Evolutionary conservation across 64 coral and sea anemone species (phyloP).

Genomic region (Montipora cactus): DNA sequence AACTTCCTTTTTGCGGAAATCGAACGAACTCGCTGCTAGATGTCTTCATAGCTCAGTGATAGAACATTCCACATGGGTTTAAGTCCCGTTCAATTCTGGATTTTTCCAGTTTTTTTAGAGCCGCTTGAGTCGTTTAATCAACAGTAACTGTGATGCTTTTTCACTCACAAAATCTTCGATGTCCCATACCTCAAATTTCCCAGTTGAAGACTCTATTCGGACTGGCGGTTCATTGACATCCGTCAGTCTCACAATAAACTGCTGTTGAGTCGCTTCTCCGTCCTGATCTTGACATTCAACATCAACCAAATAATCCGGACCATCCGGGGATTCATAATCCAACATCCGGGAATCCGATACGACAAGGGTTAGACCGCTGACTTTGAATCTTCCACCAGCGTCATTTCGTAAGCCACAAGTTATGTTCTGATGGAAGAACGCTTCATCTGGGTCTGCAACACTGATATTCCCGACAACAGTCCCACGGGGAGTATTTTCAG

Average conservation of each 20-base stretch:
- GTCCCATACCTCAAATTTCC: slow-evolving; percentile 59
- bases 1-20: too few relatives aligned
- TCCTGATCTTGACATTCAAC: slow-evolving; percentile 85
- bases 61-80: too few relatives aligned
- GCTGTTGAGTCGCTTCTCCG: slow-evolving; percentile 69
- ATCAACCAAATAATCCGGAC: slow-evolving; percentile 71
- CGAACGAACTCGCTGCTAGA: too few relatives aligned
- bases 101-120: too few relatives aligned
- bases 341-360: slow-evolving; percentile 68
- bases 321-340: slow-evolving; percentile 63
- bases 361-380: slow-evolving; percentile 55
- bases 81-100: too few relatives aligned
- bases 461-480: slow-evolving; percentile 59
- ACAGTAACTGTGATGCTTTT: too few relatives aligned
- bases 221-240: slow-evolving; percentile 75
- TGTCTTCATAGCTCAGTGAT: too few relatives aligned
- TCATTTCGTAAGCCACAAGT: slow-evolving; percentile 79
- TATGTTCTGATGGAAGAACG: slow-evolving; percentile 57
- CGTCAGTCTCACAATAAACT: slow-evolving; percentile 53
- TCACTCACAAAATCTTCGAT: not conserved
- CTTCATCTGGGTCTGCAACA: slow-evolving; percentile 80
- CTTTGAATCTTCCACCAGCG: slow-evolving; percentile 69
- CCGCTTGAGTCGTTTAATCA: too few relatives aligned
- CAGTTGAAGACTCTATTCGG: slow-evolving; percentile 51
- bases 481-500: slow-evolving; percentile 71